Percentiles rank a stretch among this genome's conserved stretches.
Conservation (phyloP, 2,888 invertebrate genomes). For the Asteroscopus sphinx region DNA sequence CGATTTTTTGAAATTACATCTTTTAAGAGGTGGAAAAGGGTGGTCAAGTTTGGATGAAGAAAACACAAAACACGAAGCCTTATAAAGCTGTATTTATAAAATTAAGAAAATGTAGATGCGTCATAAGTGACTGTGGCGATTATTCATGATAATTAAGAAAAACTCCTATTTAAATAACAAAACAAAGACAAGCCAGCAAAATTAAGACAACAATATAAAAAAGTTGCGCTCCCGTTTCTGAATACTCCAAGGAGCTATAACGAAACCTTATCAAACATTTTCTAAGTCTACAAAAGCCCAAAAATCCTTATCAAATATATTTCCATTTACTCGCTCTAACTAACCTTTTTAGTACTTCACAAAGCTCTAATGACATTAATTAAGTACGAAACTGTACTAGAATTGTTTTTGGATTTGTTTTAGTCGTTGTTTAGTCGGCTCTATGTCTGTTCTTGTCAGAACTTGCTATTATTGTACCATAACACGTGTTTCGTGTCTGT, state of each 20-base stretch:
- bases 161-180: no score
- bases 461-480: neutral
- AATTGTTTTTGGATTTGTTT: slow-evolving; percentile 32
- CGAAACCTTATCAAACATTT: slow-evolving; percentile 29
- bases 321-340: neutral
- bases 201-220: slow-evolving; percentile 3
- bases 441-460: slow-evolving; percentile 16
- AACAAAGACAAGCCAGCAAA: neutral
- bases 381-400: slow-evolving; percentile 19
- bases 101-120: no score
- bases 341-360: slow-evolving; percentile 4
- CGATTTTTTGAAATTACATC: no score
- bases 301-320: neutral
- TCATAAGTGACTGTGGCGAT: no score
- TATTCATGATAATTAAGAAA: no score
- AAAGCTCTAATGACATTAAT: slow-evolving; percentile 36
- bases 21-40: no score
- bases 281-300: slow-evolving; percentile 15
- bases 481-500: neutral
- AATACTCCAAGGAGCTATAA: slow-evolving; percentile 5
- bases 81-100: no score
- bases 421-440: slow-evolving; percentile 17
- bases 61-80: no score
- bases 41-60: no score
- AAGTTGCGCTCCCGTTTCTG: slow-evolving; percentile 2